These are phyloP conservation scores for pig (Sus scrofa) DNA, from an alignment of 2,113 vertebrate species.

Conservation along the genomic window T2T-Sscrofa CM000826.6:24071001-24071500, in stretches of 20 bases:
- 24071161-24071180: conserved; percentile 29
- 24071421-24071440: conserved; percentile 22
- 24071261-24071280: neutral
- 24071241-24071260: neutral
- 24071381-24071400: conserved; percentile 11
- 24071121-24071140: conserved; percentile 65
- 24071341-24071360: conserved; percentile 33
- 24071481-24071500: neutral
- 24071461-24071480: conserved; percentile 1
- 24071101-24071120: conserved; percentile 76
- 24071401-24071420: conserved; percentile 27
- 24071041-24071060: conserved; percentile 70
- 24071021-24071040: conserved; percentile 79
- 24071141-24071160: conserved; percentile 53
- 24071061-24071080: conserved; percentile 54
- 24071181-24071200: conserved; percentile 29
- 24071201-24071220: neutral
- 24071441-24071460: conserved; percentile 60
- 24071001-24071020: conserved; percentile 75
- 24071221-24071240: too few species aligned
- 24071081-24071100: conserved; percentile 73
- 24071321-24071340: conserved; percentile 1
- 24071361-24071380: conserved; percentile 47
- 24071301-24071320: conserved; percentile 33
- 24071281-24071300: neutral